A percentile compares a stretch with the other conserved stretches of the same genome.
Evolutionary conservation across 2,888 invertebrate species (phyloP).

Genomic region (Philonicus albiceps): DNA sequence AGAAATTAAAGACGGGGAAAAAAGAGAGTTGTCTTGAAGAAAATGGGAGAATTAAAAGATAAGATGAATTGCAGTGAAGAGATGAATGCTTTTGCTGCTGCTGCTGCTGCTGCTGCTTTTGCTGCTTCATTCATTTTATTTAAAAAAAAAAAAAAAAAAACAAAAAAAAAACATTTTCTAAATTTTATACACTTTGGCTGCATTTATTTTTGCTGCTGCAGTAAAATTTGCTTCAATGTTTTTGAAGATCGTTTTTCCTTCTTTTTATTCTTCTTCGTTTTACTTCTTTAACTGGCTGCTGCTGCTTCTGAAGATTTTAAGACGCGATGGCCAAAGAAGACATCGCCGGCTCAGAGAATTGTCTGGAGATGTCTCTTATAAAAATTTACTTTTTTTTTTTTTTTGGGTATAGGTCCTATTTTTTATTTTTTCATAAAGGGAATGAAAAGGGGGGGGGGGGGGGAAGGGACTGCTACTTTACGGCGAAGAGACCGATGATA

Average conservation of each 20-base stretch:
- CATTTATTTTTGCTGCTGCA: neutral
- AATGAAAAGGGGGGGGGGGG: no score
- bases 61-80: neutral
- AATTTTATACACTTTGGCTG: neutral
- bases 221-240: neutral
- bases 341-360: neutral
- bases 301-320: neutral
- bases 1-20: no score
- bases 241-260: neutral
- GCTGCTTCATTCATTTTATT: no score
- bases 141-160: no score
- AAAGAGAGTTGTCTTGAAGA: neutral
- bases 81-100: neutral
- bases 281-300: neutral
- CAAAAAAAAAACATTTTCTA: no score
- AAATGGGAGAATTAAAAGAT: neutral
- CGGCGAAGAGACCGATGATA: neutral
- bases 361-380: neutral
- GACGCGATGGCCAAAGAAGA: neutral
- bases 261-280: neutral
- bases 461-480: neutral
- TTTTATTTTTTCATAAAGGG: no score
- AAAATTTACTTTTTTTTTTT: neutral
- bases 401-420: neutral
- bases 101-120: neutral